Percentiles rank a stretch among this genome's conserved stretches.
These are phyloP conservation scores for Patella caerulea DNA, from an alignment of 2,888 invertebrate genomes.

Conservation along the genomic window DNA sequence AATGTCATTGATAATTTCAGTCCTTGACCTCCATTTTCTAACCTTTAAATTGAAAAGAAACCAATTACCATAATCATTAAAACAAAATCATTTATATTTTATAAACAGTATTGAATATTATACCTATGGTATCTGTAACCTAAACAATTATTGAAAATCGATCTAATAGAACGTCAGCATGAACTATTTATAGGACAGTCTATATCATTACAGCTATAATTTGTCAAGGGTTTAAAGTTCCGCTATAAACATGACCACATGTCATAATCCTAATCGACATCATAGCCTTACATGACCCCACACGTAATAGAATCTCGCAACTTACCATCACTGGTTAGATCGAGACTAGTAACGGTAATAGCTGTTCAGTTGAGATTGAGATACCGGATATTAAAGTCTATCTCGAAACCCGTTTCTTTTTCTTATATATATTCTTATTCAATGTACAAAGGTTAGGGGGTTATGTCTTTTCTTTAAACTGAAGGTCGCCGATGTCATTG, in stretches of 20 bases:
- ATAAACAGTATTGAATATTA: too few species aligned
- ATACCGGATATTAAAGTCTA: background rate
- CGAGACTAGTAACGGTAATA: background rate
- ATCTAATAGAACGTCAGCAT: too few species aligned
- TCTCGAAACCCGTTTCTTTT: background rate
- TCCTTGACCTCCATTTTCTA: too few species aligned
- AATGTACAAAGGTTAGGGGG: background rate
- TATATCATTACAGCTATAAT: background rate
- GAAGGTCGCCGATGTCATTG: conserved; percentile 3
- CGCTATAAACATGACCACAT: background rate
- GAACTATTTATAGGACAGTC: too few species aligned
- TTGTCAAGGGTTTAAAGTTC: conserved; percentile 5
- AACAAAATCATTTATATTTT: too few species aligned
- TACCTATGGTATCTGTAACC: too few species aligned
- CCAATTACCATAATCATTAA: too few species aligned
- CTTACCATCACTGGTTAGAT: background rate
- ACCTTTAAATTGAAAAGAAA: too few species aligned
- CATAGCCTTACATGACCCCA: background rate
- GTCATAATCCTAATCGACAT: conserved; percentile 2
- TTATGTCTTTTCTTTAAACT: background rate
- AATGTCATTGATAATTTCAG: too few species aligned
- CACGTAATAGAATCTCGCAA: background rate
- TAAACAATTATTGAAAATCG: too few species aligned
- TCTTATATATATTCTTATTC: background rate
- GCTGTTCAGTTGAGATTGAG: background rate